Conservation (phyloP, 2,113 vertebrate species). For the Castor canadensis region DNA sequence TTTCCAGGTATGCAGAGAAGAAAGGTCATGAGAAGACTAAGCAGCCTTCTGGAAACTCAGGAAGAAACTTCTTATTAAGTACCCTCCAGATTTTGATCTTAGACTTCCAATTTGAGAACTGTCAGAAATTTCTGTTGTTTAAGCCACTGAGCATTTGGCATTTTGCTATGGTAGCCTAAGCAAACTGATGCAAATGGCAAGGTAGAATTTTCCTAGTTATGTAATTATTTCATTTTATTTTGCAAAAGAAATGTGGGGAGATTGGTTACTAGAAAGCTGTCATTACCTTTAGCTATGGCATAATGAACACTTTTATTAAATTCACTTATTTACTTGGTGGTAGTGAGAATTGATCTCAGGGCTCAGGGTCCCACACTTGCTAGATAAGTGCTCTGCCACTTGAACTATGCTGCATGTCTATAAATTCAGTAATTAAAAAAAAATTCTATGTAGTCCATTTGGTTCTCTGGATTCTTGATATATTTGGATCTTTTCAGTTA, state of each 20-base stretch:
- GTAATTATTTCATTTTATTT: neutral
- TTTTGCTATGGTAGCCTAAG: neutral
- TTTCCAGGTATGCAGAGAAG: neutral
- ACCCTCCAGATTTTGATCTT: neutral
- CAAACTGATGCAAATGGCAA: neutral
- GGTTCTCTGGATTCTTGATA: neutral
- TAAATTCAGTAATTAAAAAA: neutral
- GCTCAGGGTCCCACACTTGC: no score
- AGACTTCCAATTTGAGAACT: neutral
- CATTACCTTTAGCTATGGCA: neutral
- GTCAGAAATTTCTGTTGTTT: neutral
- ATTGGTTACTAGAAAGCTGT: neutral
- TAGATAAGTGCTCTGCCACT: no score
- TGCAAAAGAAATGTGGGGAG: neutral
- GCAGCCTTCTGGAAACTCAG: neutral
- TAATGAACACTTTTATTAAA: neutral
- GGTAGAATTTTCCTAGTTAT: neutral
- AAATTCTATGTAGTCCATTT: neutral
- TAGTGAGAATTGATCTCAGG: no score
- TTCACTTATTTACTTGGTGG: neutral
- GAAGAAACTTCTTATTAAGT: neutral
- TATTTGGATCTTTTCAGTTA: neutral
- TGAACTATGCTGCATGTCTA: neutral
- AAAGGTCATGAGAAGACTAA: neutral
- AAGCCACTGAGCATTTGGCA: neutral